Conservation (phyloP, 1,140 invertebrate genomes). For the Drosophila tristis region DNA sequence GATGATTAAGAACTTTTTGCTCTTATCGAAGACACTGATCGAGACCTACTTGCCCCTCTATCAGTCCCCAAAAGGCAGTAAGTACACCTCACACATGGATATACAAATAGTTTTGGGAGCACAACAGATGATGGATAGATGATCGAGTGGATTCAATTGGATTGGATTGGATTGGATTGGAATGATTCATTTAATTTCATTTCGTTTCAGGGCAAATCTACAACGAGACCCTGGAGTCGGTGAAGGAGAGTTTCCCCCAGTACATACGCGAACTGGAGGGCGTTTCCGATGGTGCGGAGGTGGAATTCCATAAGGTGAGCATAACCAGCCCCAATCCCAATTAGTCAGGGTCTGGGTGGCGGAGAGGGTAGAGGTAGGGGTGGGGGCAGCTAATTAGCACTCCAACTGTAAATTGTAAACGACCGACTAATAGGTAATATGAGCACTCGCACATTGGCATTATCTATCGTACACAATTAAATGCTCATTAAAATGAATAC, state of each 20-base stretch:
- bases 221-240: slow-evolving; percentile 88
- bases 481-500: slow-evolving; percentile 55
- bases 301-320: slow-evolving; percentile 92
- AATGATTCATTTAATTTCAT: slow-evolving; percentile 35
- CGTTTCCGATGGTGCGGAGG: slow-evolving; percentile 91
- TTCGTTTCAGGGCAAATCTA: slow-evolving; percentile 86
- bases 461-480: slow-evolving; percentile 50
- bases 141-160: background rate
- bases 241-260: slow-evolving; percentile 90
- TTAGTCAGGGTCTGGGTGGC: background rate
- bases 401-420: slow-evolving; percentile 28
- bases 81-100: slow-evolving; percentile 40
- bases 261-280: slow-evolving; percentile 93
- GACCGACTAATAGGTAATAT: slow-evolving; percentile 2
- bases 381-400: slow-evolving; percentile 29
- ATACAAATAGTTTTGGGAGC: too few relatives aligned
- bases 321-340: background rate
- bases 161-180: background rate
- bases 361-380: slow-evolving; percentile 2
- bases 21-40: slow-evolving; percentile 87
- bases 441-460: background rate
- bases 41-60: slow-evolving; percentile 89
- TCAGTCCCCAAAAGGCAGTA: slow-evolving; percentile 87
- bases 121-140: too few relatives aligned
- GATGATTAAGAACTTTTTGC: slow-evolving; percentile 90